Evolutionary conservation across 92 coral and sea anemone species (phyloP), one percentile per base, ranked within the genome.

Genomic region (Epizoanthus ramosus): DNA sequence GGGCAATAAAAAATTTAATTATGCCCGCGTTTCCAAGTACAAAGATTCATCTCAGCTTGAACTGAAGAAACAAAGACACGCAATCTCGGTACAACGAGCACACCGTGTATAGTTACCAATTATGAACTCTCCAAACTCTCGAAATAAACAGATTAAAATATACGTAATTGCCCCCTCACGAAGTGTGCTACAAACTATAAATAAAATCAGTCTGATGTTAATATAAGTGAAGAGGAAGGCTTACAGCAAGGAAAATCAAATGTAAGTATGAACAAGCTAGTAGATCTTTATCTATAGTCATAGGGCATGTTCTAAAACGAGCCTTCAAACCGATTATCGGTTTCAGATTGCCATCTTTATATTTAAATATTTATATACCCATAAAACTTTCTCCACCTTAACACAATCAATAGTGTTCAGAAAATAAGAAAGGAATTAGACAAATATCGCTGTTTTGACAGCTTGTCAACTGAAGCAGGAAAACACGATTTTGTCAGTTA

Each of bases 1-100:
- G 47, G 52, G n/a, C 71, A 77, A 37, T 41, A 39, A 21, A 60
- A 43, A 14, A 77, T 8, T 39, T 77, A 41, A 77, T 77, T 59
- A 77, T 61, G 37, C 59, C 17, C 57, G 33, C 59, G 68, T 77
- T 77, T 76, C 9, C 8, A 77, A 77, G 17, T 22, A 61, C 5
- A 35, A 77, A 13, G 35, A 61, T 23, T 77, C 43, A 77, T 39
- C 82, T 15, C 82, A 77, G 82, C 82, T 58, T 77, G 71, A 77
- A 22, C 47, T 63, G 24, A 21, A 5, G 82, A 75, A 63, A 77
- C 82, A 77, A 61, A 77, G 59, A 60, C 24, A 16, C 0, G 1
- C 4, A 77, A 47, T 19, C 35, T 61, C 82, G 71, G 58, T 19
- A 24, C 31, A 61, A n/a, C 63, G 41, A 57, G 54, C 33, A 33